A percentile compares a stretch with the other conserved stretches of the same genome.
Conservation (phyloP, 2,797 vertebrate genomes). For the Tragelaphus oryx region DNA sequence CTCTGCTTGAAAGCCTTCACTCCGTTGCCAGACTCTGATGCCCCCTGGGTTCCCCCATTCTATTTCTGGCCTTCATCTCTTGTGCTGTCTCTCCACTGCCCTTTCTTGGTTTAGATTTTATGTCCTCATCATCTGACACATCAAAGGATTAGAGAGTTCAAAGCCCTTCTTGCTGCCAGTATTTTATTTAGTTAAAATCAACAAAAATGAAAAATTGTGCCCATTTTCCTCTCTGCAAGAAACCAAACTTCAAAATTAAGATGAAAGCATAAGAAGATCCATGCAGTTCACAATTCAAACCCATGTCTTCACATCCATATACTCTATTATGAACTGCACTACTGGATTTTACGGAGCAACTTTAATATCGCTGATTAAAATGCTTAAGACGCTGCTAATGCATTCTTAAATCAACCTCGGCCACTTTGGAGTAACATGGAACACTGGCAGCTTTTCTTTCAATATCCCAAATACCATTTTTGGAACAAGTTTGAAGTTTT, state of each 20-base stretch:
- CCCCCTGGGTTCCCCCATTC: constrained; percentile 45
- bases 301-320: background rate
- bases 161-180: background rate
- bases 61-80: constrained; percentile 75
- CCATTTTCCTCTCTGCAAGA: constrained; percentile 35
- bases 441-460: constrained; percentile 30
- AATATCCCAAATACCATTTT: constrained; percentile 33
- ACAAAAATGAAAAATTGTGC: constrained; percentile 51
- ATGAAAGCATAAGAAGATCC: background rate
- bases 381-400: background rate
- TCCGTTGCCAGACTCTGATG: background rate
- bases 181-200: constrained; percentile 18
- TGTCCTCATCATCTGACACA: constrained; percentile 40
- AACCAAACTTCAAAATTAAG: constrained; percentile 6
- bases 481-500: constrained; percentile 46
- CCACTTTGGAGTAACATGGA: background rate
- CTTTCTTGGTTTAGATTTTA: constrained; percentile 67
- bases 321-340: background rate
- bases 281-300: constrained; percentile 7
- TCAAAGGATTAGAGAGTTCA: constrained; percentile 34
- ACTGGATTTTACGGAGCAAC: background rate
- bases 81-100: constrained; percentile 53
- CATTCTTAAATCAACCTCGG: background rate
- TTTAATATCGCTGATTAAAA: background rate
- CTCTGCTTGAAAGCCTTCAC: constrained; percentile 65